These are phyloP conservation scores for Steatocranus sp. DNA, from an alignment of 2,797 vertebrate species.

Conservation along the genomic window DNA sequence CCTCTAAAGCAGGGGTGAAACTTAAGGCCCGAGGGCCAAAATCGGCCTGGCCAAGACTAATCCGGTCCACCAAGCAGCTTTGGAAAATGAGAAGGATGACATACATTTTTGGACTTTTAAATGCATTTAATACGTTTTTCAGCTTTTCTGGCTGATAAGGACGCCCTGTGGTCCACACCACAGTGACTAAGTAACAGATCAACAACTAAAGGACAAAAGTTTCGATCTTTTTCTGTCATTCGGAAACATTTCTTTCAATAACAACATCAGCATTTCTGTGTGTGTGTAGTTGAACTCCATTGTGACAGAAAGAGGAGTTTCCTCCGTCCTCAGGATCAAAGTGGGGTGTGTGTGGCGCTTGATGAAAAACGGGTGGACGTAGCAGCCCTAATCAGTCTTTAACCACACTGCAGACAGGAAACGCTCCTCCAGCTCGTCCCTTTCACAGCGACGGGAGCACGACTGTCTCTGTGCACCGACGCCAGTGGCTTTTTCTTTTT, in stretches of 20 bases:
- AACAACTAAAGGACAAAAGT: rapidly evolving
- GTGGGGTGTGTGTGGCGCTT: not conserved
- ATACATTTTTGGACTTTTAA: not conserved
- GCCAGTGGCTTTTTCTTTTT: not conserved
- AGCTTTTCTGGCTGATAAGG: not conserved
- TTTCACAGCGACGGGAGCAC: not conserved
- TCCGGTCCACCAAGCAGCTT: not conserved
- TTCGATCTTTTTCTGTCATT: not conserved
- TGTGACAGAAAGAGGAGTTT: not conserved
- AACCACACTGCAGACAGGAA: not conserved
- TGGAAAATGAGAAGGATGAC: not conserved
- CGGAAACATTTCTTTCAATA: not conserved
- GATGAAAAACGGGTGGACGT: not conserved
- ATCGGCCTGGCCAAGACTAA: not conserved
- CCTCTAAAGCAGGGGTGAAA: not conserved
- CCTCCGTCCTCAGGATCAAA: not conserved
- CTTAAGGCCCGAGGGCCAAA: not conserved
- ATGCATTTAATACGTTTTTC: not conserved
- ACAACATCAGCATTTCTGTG: not conserved
- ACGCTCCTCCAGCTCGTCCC: not conserved
- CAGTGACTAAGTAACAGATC: not conserved
- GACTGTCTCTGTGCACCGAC: not conserved
- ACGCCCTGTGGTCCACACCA: not conserved
- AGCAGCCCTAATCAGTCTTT: not conserved
- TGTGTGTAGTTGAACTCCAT: not conserved